Conservation (phyloP, 2,113 vertebrate species). For the Myrmophylax atrothorax region DNA sequence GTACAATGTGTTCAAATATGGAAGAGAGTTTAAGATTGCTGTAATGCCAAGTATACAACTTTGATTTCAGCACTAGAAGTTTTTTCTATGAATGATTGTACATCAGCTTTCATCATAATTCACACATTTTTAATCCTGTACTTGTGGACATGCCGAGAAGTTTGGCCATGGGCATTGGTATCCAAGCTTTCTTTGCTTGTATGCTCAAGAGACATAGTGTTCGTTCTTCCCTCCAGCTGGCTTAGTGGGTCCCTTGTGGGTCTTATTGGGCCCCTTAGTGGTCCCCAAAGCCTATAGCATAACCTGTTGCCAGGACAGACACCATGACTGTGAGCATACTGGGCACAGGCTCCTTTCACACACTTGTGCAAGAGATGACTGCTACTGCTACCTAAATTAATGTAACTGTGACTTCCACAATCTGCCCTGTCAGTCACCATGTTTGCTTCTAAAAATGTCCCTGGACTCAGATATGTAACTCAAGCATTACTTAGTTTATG, state of each 20-base stretch:
- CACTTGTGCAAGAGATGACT: neutral
- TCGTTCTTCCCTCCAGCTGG: neutral
- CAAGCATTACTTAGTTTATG: neutral
- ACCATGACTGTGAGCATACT: neutral
- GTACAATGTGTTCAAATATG: neutral
- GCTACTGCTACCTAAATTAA: neutral
- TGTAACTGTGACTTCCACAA: neutral
- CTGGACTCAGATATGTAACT: neutral
- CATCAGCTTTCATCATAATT: neutral
- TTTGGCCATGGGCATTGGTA: neutral
- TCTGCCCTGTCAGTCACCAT: neutral
- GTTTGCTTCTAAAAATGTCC: neutral
- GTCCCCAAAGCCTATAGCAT: neutral
- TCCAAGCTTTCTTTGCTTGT: neutral
- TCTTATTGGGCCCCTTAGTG: neutral
- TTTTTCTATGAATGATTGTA: neutral
- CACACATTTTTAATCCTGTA: neutral
- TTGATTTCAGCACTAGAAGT: neutral
- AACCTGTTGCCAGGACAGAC: neutral
- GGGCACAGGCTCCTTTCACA: neutral
- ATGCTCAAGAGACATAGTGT: neutral
- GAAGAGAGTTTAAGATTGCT: neutral
- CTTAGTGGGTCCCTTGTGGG: fast-evolving
- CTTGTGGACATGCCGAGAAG: neutral
- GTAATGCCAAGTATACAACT: neutral